A percentile compares a stretch with the other conserved stretches of the same genome.
Conservation (phyloP, 2,888 invertebrate genomes). For the Hipparchia semele region DNA sequence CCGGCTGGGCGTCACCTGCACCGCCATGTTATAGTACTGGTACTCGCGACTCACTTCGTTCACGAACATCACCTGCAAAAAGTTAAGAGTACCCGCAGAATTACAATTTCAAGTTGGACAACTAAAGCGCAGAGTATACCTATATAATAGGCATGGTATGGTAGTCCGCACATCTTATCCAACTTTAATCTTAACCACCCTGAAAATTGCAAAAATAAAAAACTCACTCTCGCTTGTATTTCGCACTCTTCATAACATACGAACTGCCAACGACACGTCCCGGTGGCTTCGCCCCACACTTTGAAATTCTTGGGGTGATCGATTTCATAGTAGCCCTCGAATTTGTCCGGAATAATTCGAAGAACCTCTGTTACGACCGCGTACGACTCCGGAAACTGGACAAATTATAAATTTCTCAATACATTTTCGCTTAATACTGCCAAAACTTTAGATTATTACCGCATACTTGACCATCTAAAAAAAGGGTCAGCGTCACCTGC, state of each 20-base stretch:
- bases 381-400: constrained; percentile 60
- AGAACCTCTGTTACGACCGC: constrained; percentile 63
- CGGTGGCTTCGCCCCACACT: constrained; percentile 73
- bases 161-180: no score
- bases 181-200: no score
- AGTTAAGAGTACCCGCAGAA: not conserved
- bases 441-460: no score
- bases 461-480: no score
- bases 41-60: constrained; percentile 65
- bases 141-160: no score
- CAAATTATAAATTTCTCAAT: not conserved
- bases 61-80: constrained; percentile 65
- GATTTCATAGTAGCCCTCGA: constrained; percentile 71
- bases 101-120: no score
- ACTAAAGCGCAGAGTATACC: no score
- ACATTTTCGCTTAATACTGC: no score
- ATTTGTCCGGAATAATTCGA: constrained; percentile 63
- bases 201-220: not conserved
- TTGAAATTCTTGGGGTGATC: constrained; percentile 64
- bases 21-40: constrained; percentile 66
- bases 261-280: constrained; percentile 67
- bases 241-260: constrained; percentile 69
- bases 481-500: no score
- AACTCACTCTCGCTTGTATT: constrained; percentile 63
- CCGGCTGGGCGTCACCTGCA: constrained; percentile 57